Percentiles rank a stretch among this genome's conserved stretches.
phyloP scores from a whole-genome alignment of 2,797 vertebrate species.

The Diceros bicornis region DNA sequence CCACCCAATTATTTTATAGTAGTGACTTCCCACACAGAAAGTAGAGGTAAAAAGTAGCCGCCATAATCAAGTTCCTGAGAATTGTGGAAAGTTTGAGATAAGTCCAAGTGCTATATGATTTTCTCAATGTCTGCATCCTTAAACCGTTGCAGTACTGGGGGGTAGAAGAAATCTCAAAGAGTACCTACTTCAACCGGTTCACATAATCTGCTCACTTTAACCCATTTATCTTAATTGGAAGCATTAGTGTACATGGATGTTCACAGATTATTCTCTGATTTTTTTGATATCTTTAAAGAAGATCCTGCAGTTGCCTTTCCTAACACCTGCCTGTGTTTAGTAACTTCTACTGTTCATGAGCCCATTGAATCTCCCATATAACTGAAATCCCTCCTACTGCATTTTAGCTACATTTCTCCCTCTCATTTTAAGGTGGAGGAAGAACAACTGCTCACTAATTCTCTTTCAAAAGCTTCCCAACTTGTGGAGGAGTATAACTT shows the following conservation, averaged over 20 bases:
- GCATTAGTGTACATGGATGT: not conserved
- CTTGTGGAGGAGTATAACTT: not conserved
- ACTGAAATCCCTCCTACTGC: not conserved
- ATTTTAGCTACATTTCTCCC: not conserved
- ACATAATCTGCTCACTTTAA: not conserved
- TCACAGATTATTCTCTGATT: not conserved
- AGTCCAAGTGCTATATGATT: not conserved
- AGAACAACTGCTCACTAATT: not conserved
- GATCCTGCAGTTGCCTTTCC: not conserved
- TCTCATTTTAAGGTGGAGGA: not conserved
- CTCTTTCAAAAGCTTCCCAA: not conserved
- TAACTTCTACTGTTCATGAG: not conserved
- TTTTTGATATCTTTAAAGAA: not conserved
- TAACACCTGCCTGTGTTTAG: not conserved
- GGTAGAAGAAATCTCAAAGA: not conserved
- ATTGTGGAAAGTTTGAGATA: not conserved
- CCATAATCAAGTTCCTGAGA: not conserved
- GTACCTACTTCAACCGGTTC: no score
- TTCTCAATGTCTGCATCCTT: not conserved
- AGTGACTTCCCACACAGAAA: not conserved
- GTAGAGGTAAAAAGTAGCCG: not conserved
- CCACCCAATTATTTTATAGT: not conserved
- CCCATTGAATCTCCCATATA: rapidly evolving
- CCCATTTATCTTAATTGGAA: not conserved
- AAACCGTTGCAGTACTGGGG: not conserved